These are phyloP conservation scores for Solenopsis invicta DNA, from an alignment of 1,140 invertebrate genomes.

Conservation along the genomic window DNA sequence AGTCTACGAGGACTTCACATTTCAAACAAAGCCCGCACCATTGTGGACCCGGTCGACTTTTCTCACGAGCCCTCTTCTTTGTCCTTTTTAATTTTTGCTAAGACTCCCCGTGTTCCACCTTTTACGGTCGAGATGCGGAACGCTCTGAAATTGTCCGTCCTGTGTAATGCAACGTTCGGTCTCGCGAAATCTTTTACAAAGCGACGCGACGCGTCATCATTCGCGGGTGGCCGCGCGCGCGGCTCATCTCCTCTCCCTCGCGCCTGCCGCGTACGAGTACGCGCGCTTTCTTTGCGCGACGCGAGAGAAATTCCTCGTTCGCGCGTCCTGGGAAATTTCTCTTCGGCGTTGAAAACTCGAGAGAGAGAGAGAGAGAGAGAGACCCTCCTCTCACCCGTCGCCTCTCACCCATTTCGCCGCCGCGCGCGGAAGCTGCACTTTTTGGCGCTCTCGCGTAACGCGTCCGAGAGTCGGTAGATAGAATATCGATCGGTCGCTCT, in stretches of 20 bases:
- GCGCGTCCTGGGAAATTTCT: slow-evolving; percentile 56
- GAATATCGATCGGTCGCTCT: slow-evolving; percentile 58
- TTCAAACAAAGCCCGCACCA: background rate
- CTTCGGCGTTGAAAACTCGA: slow-evolving; percentile 30
- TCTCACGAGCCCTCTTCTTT: background rate
- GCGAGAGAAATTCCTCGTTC: slow-evolving; percentile 32
- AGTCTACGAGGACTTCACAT: background rate
- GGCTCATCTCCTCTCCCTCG: background rate
- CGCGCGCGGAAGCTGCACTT: slow-evolving; percentile 34
- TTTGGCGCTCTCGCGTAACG: slow-evolving; percentile 51
- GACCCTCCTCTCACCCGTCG: background rate
- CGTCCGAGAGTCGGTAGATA: slow-evolving; percentile 51
- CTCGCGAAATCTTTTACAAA: slow-evolving; percentile 32
- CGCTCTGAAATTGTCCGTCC: slow-evolving; percentile 11
- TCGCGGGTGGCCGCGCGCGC: background rate
- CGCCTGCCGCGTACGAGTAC: background rate
- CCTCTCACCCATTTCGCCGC: background rate
- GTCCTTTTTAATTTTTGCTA: background rate
- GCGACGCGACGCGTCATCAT: slow-evolving; percentile 3
- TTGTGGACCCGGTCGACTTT: background rate
- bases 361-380: too few species aligned
- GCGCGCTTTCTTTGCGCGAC: background rate
- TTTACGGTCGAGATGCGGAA: slow-evolving; percentile 9
- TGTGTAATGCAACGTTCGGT: background rate
- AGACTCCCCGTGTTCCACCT: background rate